phyloP scores from a whole-genome alignment of 2,797 vertebrate species.

The Trachops cirrhosus region DNA sequence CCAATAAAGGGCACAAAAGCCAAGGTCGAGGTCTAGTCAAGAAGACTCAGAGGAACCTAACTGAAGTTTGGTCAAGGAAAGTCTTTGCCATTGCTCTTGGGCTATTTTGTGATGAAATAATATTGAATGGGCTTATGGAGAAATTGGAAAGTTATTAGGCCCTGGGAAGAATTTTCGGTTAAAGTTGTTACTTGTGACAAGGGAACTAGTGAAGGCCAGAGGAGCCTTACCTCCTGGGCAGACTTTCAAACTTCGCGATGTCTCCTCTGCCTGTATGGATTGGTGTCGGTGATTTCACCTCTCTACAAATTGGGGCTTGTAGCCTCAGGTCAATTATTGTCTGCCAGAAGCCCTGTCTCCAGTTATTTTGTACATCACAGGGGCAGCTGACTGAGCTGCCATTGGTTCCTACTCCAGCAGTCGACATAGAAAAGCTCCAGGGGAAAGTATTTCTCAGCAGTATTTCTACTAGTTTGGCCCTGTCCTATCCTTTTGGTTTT shows the following conservation, averaged over 20 bases:
- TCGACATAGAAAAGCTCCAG: neutral
- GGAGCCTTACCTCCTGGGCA: neutral
- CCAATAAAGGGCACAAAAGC: neutral
- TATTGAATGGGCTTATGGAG: neutral
- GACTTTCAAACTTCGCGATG: neutral
- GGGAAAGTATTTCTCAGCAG: neutral
- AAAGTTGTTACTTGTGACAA: neutral
- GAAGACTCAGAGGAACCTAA: neutral
- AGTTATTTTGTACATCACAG: neutral
- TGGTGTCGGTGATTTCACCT: neutral
- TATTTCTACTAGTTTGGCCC: neutral
- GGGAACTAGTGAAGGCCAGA: neutral
- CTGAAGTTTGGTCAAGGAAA: neutral
- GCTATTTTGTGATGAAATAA: neutral
- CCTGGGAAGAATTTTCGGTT: neutral
- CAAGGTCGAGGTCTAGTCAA: neutral
- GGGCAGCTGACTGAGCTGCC: neutral
- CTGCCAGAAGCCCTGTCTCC: neutral
- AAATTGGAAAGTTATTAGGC: neutral
- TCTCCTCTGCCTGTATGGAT: neutral
- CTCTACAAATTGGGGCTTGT: too few species aligned
- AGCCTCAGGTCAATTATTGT: neutral
- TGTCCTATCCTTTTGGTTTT: neutral
- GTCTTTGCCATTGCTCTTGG: neutral
- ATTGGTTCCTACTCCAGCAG: neutral